Evolutionary conservation across 2,888 invertebrate species (phyloP).

Genomic region (Suillia variegata): DNA sequence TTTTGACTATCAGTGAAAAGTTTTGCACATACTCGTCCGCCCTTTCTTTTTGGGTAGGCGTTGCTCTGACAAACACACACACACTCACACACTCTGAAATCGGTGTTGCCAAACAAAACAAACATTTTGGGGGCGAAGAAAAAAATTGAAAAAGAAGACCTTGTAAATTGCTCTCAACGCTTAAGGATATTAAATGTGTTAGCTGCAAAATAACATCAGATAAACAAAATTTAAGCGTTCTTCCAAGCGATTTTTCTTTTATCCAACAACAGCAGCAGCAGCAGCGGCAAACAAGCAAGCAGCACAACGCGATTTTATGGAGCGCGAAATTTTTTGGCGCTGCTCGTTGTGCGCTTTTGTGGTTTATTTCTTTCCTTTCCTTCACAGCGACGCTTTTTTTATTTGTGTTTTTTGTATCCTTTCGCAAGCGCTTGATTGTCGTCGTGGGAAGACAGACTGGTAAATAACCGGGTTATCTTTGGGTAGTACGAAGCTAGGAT

Average conservation of each 20-base stretch:
- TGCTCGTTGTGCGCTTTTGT: constrained; percentile 9
- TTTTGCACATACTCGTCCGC: not conserved
- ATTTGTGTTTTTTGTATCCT: constrained; percentile 1
- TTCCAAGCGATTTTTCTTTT: not conserved
- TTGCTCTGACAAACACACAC: too few species aligned
- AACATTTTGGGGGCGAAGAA: too few species aligned
- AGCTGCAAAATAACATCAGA: constrained; percentile 23
- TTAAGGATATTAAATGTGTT: constrained; percentile 25
- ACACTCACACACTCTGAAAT: not conserved
- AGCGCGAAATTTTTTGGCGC: constrained; percentile 10
- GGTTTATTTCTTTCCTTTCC: constrained; percentile 2
- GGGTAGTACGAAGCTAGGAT: too few species aligned
- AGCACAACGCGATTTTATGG: not conserved
- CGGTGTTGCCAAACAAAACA: not conserved
- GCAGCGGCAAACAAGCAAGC: too few species aligned
- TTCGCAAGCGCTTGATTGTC: constrained; percentile 13
- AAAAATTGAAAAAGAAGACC: not conserved
- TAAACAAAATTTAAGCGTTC: constrained; percentile 16
- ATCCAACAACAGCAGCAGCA: too few species aligned
- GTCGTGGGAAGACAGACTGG: constrained; percentile 10
- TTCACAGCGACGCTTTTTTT: not conserved
- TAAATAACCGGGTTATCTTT: too few species aligned
- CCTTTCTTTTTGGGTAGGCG: too few species aligned
- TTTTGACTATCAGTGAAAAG: not conserved
- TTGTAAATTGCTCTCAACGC: constrained; percentile 21